Evolutionary conservation across 2,888 invertebrate species (phyloP).

Genomic region (Sialis fuliginosa): DNA sequence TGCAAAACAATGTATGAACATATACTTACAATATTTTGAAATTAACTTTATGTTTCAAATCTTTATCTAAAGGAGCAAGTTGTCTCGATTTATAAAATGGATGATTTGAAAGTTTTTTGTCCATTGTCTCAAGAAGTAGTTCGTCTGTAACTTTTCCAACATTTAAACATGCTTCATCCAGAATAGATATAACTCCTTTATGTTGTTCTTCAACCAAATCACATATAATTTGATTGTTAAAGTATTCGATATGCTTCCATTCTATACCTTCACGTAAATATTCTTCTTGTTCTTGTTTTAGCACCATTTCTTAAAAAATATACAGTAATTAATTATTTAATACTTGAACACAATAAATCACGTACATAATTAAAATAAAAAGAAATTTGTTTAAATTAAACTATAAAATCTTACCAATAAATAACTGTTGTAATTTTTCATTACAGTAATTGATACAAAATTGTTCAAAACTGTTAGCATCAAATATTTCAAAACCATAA

Average conservation of each 20-base stretch:
- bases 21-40: constrained; percentile 56
- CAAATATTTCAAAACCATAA: constrained; percentile 98
- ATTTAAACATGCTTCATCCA: constrained; percentile 94
- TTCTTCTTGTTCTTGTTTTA: constrained; percentile 97
- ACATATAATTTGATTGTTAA: constrained; percentile 93
- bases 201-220: constrained; percentile 89
- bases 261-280: constrained; percentile 89
- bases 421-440: constrained; percentile 93
- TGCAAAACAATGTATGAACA: not conserved
- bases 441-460: constrained; percentile 99
- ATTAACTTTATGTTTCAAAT: constrained; percentile 56
- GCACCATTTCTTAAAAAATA: constrained; percentile 58
- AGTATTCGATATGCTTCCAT: constrained; percentile 90
- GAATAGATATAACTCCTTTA: constrained; percentile 74
- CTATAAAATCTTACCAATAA: constrained; percentile 53
- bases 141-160: constrained; percentile 79
- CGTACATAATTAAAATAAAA: not conserved
- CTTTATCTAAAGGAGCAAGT: constrained; percentile 65
- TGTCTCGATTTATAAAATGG: constrained; percentile 82
- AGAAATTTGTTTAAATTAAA: not conserved
- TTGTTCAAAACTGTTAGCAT: constrained; percentile 93
- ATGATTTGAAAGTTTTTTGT: constrained; percentile 68
- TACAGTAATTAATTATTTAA: not conserved
- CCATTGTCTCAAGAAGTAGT: constrained; percentile 84
- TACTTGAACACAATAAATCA: not conserved